Evolutionary conservation across 2,113 vertebrate genomes (phyloP), one percentile per base, ranked within the genome.

Genomic region (Chaenocephalus aceratus): DNA sequence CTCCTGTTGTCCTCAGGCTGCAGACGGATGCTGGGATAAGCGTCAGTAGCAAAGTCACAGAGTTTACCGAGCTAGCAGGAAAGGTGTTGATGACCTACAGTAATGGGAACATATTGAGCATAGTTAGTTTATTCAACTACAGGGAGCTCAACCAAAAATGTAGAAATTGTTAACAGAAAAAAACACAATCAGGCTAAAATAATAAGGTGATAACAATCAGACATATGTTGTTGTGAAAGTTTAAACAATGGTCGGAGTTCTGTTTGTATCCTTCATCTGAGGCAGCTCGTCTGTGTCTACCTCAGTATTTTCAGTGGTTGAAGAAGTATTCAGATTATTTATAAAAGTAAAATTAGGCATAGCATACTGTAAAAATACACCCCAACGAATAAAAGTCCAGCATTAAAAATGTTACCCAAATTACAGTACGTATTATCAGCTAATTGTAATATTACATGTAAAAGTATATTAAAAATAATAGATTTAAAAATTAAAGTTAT

Each of bases 31-130:
- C 69, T 72, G 95, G 93, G 70, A 99, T 71, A 73, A 97, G 82
- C 14, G 94, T 90, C 80, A 96, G 79, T 45, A 97, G 81, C 92
- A 98, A 74, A n/a, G 95, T 96, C 34, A 94, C 92, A 16, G 95
- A 86, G 49, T 93, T 91, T 26, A 96, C 84, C 23, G 96, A 96
- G 82, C 97, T 98, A 23, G 95, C 95, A 3, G 97, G 97, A 72
- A 96, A 98, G 77, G 93, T 93, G 62, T 91, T 96, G 53, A 97
- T 88, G 4, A 99, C 87, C 72, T 97, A 41, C 36, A 41, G 36
- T 7, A 86, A 73, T 87, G 92, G 59, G 48, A 4, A 75, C 15
- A 68, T 3, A 70, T 60, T 16, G 3, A 61, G 18, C 26, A 26
- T 2, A 41, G 1, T 60, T 75, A 36, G 11, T 54, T 41, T 2